Percentiles rank a stretch among this genome's conserved stretches.
Conservation (phyloP, 2,113 vertebrate species). For the Eulemur rufifrons region DNA sequence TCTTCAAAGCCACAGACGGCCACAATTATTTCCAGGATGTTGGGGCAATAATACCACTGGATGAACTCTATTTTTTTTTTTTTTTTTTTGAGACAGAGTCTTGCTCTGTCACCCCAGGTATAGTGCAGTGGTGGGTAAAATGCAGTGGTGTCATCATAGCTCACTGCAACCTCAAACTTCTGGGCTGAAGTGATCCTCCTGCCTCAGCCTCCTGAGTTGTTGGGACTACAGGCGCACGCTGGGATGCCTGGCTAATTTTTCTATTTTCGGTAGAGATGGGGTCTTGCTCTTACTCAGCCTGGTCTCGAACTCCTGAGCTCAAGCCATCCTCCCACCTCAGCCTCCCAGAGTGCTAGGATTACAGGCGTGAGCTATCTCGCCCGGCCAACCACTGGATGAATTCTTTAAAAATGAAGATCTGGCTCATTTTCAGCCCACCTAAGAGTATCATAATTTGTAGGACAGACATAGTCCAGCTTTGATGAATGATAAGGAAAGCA, state of each 20-base stretch:
- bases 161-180: neutral
- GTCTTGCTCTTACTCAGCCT: too few relatives aligned
- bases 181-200: neutral
- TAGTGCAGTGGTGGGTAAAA: neutral
- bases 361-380: too few relatives aligned
- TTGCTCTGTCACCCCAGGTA: neutral
- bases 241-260: too few relatives aligned
- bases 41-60: neutral
- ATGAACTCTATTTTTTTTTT: neutral
- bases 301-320: too few relatives aligned
- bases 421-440: neutral
- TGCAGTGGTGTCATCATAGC: neutral
- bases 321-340: too few relatives aligned
- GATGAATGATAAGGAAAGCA: neutral
- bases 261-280: too few relatives aligned
- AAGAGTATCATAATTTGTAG: conserved; percentile 10
- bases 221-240: too few relatives aligned
- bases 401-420: neutral
- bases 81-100: neutral
- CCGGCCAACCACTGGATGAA: neutral
- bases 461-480: neutral
- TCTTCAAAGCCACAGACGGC: neutral
- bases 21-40: neutral
- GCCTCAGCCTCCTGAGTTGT: neutral
- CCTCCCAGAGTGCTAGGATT: too few relatives aligned